Conservation (phyloP, 1,140 invertebrate species). For the Trachymyrmex septentrionalis region DNA sequence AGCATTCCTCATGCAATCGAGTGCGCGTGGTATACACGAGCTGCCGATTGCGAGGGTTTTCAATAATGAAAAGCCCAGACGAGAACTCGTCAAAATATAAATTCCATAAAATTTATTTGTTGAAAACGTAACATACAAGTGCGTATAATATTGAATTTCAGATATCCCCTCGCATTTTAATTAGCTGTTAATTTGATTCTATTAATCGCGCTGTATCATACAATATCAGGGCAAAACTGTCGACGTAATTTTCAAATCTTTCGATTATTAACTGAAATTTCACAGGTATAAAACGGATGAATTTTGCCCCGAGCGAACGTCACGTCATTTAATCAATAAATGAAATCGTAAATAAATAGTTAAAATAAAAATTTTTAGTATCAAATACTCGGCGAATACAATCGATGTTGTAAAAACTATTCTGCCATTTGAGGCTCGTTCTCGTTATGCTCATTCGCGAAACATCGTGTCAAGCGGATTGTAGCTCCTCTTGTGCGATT, state of each 20-base stretch:
- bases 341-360: neutral
- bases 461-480: neutral
- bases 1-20: neutral
- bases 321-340: slow-evolving; percentile 9
- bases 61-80: neutral
- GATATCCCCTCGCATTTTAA: neutral
- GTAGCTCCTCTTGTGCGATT: neutral
- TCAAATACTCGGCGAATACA: neutral
- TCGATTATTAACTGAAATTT: slow-evolving; percentile 14
- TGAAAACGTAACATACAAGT: neutral
- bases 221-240: neutral
- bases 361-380: neutral
- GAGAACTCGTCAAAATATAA: slow-evolving; percentile 1
- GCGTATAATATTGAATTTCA: neutral
- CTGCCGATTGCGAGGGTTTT: neutral
- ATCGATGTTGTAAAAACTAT: neutral
- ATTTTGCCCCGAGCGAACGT: neutral
- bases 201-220: neutral
- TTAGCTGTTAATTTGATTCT: slow-evolving; percentile 20
- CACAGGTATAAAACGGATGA: neutral
- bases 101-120: slow-evolving; percentile 12
- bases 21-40: neutral
- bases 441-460: neutral
- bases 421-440: neutral
- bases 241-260: slow-evolving; percentile 2